Evolutionary conservation across 2,888 invertebrate genomes (phyloP), one percentile per base, ranked within the genome.

Genomic region (Heliconius aoede): DNA sequence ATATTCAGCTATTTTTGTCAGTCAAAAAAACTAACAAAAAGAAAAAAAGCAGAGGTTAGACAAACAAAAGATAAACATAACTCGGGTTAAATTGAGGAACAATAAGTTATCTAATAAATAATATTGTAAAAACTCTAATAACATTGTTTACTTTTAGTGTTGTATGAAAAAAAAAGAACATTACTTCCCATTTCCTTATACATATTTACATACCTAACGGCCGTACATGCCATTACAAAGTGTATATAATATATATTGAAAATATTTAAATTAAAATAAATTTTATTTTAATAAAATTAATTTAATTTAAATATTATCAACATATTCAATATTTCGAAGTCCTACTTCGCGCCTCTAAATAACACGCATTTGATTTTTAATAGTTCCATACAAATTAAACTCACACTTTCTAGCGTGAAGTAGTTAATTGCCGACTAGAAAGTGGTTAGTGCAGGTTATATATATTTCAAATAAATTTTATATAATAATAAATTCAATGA

Each of bases 251-350:
- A n/a, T 46, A 46, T 46, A n/a, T n/a, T n/a, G n/a, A n/a, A n/a
- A n/a, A n/a, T n/a, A n/a, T n/a, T n/a, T n/a, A n/a, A n/a, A n/a
- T n/a, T n/a, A n/a, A n/a, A n/a, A n/a, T n/a, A n/a, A n/a, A n/a
- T n/a, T n/a, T n/a, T n/a, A n/a, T n/a, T n/a, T n/a, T n/a, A n/a
- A n/a, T n/a, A n/a, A n/a, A n/a, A n/a, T n/a, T n/a, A n/a, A n/a
- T n/a, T n/a, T n/a, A n/a, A n/a, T n/a, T 40, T 4, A 68, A 30
- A 28, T 51, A 13, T 28, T 68, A 11, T 32, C 11, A 15, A 60
- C 11, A 76, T 77, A 80, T 79, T 81, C 80, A 81, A 76, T 67
- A 74, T 73, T 78, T 76, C n/a, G 65, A 77, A 82, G 80, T 76
- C 74, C 80, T 73, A 82, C 78, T 81, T 80, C 77, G 76, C 78